Percentiles rank a stretch among this genome's conserved stretches.
phyloP scores from a whole-genome alignment of 64 coral and sea anemone species.

The Exaiptasia diaphana region DNA sequence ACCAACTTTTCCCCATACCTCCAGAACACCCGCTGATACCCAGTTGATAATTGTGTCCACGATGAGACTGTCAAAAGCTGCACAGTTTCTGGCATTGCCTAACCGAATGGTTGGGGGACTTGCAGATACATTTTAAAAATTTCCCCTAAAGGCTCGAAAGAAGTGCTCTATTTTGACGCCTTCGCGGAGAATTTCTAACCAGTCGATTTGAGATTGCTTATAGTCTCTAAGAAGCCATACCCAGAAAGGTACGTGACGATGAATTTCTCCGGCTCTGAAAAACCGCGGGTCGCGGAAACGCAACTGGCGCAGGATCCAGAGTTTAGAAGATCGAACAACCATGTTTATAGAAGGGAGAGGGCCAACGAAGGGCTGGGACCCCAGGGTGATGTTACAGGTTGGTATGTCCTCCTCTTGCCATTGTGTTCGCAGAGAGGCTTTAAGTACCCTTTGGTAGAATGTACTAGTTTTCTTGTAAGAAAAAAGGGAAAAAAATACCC shows the following conservation, averaged over 20 bases:
- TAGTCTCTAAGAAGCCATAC: neutral
- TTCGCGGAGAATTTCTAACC: neutral
- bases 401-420: neutral
- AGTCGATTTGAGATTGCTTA: neutral
- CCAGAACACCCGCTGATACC: neutral
- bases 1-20: neutral
- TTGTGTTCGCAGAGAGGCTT: neutral
- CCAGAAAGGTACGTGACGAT: neutral
- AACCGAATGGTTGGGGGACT: neutral
- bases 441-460: neutral
- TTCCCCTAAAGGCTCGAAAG: slow-evolving; percentile 11
- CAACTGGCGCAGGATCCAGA: neutral
- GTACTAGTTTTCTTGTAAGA: neutral
- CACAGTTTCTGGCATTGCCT: neutral
- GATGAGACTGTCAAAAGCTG: slow-evolving; percentile 4
- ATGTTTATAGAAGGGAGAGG: slow-evolving; percentile 4
- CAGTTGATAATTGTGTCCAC: neutral
- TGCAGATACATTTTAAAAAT: neutral
- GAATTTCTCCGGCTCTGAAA: neutral
- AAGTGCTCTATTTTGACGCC: slow-evolving; percentile 1
- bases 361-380: slow-evolving; percentile 55
- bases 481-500: neutral
- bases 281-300: neutral
- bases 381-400: neutral
- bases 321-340: neutral